Base-by-base conservation (phyloP, 2,888 invertebrate genomes). In the Ashinkailepas kermadecensis region DNA sequence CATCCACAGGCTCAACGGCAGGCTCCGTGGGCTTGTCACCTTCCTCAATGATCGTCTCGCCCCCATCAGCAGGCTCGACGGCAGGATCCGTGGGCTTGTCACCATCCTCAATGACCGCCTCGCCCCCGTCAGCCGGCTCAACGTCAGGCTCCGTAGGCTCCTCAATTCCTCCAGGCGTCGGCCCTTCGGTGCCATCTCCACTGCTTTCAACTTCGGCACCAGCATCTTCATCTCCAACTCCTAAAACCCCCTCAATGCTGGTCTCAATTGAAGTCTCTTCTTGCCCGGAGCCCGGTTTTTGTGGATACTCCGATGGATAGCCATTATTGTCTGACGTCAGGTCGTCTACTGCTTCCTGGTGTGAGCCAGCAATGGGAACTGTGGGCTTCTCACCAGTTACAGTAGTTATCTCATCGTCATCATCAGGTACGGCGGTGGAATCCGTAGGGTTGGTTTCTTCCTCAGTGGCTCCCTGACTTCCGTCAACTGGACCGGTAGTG, bases 201-300 rank as follows among this genome's bases (percentile, higher is more conserved):
- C 57, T 64, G 54, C n/a, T 84, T 80, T 85, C 59, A 25, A 82
- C 81, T 74, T 80, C 83, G 78, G 84, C 81, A 6, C 86, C 81
- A 65, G 78, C 23, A 80, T 79, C 59, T 39, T 81, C 82, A 70
- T 78, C 81, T n/a, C 83, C 62, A 18, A 80, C 82, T 18, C 59
- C 81, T 7, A 62, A 18, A 18, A 62, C 62, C 3, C 18, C 62
- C 18, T 62, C 62, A 0, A 62, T 62, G 18, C 18, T 18, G 18
- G 8, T 15, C 7, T 15, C 62, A 8, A 18, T 11, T 15, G 12
- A 4, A 12, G 59, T 4, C 13, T 62, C 12, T n/a, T 65, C 65
- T 15, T 23, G 4, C 7, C 65, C 65, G 8, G 65, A n/a, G 0
- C 65, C 65, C 9, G 8, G n/a, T 7, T 3, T 10, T 39, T 39